Percentiles rank a stretch among this genome's conserved stretches.
Conservation (phyloP, 2,797 vertebrate genomes). For the Carcharodon carcharias region DNA sequence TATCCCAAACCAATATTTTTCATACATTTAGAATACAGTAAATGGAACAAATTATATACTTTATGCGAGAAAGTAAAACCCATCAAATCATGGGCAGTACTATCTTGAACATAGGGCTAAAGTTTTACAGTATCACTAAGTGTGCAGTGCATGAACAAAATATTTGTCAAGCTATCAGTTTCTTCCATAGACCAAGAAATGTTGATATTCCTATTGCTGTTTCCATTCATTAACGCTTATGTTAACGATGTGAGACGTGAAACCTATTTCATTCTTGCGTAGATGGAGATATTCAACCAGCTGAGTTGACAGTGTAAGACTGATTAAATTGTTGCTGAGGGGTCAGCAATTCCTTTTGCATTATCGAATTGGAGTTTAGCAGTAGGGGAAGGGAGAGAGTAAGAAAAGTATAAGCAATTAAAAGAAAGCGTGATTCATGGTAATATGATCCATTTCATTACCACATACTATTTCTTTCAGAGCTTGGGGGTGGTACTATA, state of each 20-base stretch:
- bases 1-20: background rate
- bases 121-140: background rate
- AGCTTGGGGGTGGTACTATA: conserved; percentile 94
- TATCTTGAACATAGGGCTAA: too few relatives aligned
- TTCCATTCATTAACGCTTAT: background rate
- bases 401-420: background rate
- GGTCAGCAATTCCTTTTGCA: background rate
- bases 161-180: background rate
- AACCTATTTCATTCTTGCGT: background rate
- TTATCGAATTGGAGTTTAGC: too few relatives aligned
- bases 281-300: background rate
- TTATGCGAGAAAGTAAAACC: background rate
- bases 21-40: background rate
- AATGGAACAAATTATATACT: background rate
- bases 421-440: background rate
- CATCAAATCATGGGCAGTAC: too few relatives aligned
- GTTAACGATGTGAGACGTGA: background rate
- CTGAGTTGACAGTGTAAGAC: background rate
- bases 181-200: background rate
- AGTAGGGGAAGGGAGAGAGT: background rate
- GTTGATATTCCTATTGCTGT: background rate
- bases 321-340: background rate
- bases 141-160: background rate
- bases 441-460: background rate
- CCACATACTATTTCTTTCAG: conserved; percentile 49